A percentile compares a stretch with the other conserved stretches of the same genome.
Evolutionary conservation across 2,797 vertebrate genomes (phyloP).

Genomic region (Hirundo rustica): DNA sequence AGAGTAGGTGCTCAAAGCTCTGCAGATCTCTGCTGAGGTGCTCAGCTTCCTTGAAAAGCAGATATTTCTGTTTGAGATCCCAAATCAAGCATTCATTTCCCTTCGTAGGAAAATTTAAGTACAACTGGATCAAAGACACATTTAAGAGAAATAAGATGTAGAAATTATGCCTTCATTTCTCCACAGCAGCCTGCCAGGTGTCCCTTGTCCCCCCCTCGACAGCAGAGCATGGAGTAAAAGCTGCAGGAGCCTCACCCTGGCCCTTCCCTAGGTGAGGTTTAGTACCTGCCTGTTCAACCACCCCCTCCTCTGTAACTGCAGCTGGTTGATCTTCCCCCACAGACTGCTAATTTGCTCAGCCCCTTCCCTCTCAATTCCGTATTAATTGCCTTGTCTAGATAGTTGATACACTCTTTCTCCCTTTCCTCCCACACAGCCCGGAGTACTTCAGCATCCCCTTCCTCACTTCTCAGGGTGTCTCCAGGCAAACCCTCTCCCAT

Average conservation of each 20-base stretch:
- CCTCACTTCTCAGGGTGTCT: neutral
- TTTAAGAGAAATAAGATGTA: neutral
- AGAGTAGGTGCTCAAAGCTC: neutral
- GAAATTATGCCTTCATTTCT: neutral
- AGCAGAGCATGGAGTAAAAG: neutral
- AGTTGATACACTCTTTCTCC: neutral
- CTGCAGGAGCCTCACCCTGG: neutral
- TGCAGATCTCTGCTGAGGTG: neutral
- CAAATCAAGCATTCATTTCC: neutral
- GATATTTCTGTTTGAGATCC: neutral
- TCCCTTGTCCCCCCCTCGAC: neutral
- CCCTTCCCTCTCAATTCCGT: neutral
- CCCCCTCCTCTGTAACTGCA: neutral
- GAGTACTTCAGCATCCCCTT: neutral
- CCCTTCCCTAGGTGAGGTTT: neutral
- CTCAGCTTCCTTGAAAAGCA: neutral
- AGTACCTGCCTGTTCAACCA: neutral
- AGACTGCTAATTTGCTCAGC: constrained; percentile 23
- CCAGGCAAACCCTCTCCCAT: neutral
- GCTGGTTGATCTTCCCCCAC: constrained; percentile 15
- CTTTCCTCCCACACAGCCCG: constrained; percentile 4
- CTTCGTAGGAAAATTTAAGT: neutral
- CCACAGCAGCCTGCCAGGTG: neutral
- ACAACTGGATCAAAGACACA: neutral
- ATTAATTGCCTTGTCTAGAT: constrained; percentile 3